A percentile compares a stretch with the other conserved stretches of the same genome.
phyloP scores from a whole-genome alignment of 2,888 invertebrate species.

The Eulithis prunata region DNA sequence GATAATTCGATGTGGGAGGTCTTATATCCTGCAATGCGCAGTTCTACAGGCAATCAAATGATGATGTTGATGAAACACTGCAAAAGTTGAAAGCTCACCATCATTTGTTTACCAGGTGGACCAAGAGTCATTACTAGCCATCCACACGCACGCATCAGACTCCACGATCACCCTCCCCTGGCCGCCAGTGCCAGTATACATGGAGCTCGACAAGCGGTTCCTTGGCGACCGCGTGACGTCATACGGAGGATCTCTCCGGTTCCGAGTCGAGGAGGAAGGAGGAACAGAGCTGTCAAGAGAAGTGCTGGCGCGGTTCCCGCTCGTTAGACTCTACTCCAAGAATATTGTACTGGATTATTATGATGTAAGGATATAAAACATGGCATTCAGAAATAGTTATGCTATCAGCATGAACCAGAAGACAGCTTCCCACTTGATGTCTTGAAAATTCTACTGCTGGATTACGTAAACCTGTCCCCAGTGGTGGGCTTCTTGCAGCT shows the following conservation, averaged over 20 bases:
- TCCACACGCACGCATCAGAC: slow-evolving; percentile 69
- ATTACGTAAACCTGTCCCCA: too few species aligned
- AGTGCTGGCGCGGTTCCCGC: slow-evolving; percentile 87
- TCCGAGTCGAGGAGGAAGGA: slow-evolving; percentile 88
- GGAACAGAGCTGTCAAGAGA: slow-evolving; percentile 83
- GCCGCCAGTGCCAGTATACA: slow-evolving; percentile 89
- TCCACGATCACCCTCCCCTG: slow-evolving; percentile 73
- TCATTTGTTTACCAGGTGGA: slow-evolving; percentile 59
- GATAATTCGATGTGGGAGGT: too few species aligned
- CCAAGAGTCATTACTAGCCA: slow-evolving; percentile 67
- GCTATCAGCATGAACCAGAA: too few species aligned
- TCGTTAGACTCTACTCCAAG: slow-evolving; percentile 92
- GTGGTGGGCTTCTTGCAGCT: too few species aligned
- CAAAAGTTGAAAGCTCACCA: background rate
- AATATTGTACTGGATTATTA: slow-evolving; percentile 91
- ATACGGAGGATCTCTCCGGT: slow-evolving; percentile 95
- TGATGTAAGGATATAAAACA: slow-evolving; percentile 61
- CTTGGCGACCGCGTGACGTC: slow-evolving; percentile 94
- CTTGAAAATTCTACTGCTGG: too few species aligned
- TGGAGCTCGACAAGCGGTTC: slow-evolving; percentile 91
- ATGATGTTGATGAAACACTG: too few species aligned
- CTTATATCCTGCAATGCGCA: too few species aligned
- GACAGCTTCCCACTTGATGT: too few species aligned
- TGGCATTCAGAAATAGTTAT: too few species aligned
- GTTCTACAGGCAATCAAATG: too few species aligned